Conservation (phyloP, 1,140 invertebrate genomes). For the Heliconius himera region DNA sequence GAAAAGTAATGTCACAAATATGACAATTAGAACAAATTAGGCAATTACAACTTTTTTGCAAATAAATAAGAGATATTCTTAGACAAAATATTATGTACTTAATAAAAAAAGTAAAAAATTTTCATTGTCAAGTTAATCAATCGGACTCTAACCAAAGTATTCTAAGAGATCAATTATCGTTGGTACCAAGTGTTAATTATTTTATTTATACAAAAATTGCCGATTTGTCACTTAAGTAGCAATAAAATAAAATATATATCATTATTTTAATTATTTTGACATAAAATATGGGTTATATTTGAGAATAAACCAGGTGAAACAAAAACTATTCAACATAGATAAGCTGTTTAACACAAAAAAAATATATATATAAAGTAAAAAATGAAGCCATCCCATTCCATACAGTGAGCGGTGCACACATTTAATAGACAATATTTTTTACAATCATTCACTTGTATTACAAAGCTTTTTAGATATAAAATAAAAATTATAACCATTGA, state of each 20-base stretch:
- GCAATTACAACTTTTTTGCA: no score
- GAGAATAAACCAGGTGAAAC: no score
- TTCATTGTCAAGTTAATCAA: no score
- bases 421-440: background rate
- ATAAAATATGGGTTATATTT: no score
- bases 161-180: conserved; percentile 1
- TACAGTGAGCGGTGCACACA: background rate
- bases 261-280: no score
- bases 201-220: background rate
- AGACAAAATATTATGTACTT: no score
- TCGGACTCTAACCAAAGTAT: background rate
- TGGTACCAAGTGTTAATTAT: background rate
- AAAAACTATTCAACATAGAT: no score
- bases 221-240: background rate
- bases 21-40: no score
- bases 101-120: no score
- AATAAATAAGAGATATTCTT: no score
- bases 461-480: background rate
- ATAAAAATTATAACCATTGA: no score
- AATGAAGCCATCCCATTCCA: background rate
- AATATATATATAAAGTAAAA: background rate
- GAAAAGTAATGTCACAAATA: no score
- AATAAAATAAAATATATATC: background rate
- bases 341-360: background rate
- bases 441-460: background rate